phyloP scores from a whole-genome alignment of 2,888 invertebrate genomes.

The Microctonus brassicae region DNA sequence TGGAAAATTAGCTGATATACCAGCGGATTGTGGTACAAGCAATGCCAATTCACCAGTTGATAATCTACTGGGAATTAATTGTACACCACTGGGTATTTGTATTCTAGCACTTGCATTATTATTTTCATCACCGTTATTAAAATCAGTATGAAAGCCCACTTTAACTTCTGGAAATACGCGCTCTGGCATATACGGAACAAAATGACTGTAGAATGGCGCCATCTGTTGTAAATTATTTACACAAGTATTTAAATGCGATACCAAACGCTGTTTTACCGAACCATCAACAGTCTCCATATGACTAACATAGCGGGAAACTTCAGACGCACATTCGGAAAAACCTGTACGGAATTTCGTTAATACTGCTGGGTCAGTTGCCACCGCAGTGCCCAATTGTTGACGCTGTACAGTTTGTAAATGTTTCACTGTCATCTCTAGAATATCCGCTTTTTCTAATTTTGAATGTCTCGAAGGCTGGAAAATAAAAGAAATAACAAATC shows the following conservation, averaged over 20 bases:
- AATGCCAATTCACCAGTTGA: conserved; percentile 79
- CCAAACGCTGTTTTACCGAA: conserved; percentile 75
- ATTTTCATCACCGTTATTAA: conserved; percentile 69
- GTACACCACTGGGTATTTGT: conserved; percentile 75
- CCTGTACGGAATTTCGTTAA: conserved; percentile 88
- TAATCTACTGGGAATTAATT: conserved; percentile 76
- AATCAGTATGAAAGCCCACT: conserved; percentile 66
- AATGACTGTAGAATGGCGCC: conserved; percentile 68
- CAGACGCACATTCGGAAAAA: conserved; percentile 89
- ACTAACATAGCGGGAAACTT: conserved; percentile 81
- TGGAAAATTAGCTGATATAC: conserved; percentile 70
- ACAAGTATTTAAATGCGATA: conserved; percentile 77
- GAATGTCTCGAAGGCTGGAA: conserved; percentile 91
- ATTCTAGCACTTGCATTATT: conserved; percentile 73
- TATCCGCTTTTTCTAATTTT: conserved; percentile 96
- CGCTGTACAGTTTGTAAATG: conserved; percentile 91
- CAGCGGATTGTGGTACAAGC: conserved; percentile 73
- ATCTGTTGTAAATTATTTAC: conserved; percentile 75
- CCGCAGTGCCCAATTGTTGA: conserved; percentile 86
- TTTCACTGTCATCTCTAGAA: conserved; percentile 94
- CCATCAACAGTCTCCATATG: conserved; percentile 77
- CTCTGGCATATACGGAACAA: conserved; percentile 68
- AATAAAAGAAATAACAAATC: neutral
- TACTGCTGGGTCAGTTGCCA: conserved; percentile 86
- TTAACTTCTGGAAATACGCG: conserved; percentile 67